Base-by-base conservation (phyloP, 2,888 invertebrate species). In the Netelia fuscicornis region DNA sequence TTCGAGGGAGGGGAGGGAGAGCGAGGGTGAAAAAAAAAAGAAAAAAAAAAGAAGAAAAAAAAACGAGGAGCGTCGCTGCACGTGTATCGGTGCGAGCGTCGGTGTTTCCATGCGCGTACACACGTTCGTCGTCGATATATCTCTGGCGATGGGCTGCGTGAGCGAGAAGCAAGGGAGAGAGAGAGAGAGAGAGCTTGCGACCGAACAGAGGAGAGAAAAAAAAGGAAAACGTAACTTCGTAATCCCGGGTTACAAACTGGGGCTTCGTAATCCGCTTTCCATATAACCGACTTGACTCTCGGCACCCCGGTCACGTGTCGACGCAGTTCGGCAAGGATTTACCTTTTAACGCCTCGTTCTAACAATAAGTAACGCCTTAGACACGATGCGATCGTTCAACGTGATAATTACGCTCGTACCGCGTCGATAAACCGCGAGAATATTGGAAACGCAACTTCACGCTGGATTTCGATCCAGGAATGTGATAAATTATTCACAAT, bases 211-310 rank as follows among this genome's bases (percentile, higher is more conserved):
- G 17, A 42, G 72, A 67, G 76, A 56, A 75, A 71, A 81, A 77
- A 84, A 75, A 75, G 74, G 83, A 76, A 83, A 78, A 87, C 85
- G 88, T 86, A 87, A 91, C 88, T 88, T 85, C 58, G 76, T 87
- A 87, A 90, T 87, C 88, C 86, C 62, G 83, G 80, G 83, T 83
- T 83, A 83, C 87, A 87, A 81, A 85, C 83, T 83, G 86, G 87
- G 93, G 91, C 91, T 93, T 93, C 92, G 87, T 90, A 91, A 93
- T 91, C 91, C 86, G 87, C 89, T 92, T 92, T 92, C 92, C 90
- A 92, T 89, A 90, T 92, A 92, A 92, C 89, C 83, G 86, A 90
- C 89, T 89, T 88, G 90, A 90, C 90, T 85, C 87, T 87, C 87
- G 84, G 81, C 85, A 76, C 83, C 58, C 67, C 67, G 81, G 81